Evolutionary conservation across 64 coral and sea anemone genomes (phyloP).

Genomic region (Catalaphyllia jardinei): DNA sequence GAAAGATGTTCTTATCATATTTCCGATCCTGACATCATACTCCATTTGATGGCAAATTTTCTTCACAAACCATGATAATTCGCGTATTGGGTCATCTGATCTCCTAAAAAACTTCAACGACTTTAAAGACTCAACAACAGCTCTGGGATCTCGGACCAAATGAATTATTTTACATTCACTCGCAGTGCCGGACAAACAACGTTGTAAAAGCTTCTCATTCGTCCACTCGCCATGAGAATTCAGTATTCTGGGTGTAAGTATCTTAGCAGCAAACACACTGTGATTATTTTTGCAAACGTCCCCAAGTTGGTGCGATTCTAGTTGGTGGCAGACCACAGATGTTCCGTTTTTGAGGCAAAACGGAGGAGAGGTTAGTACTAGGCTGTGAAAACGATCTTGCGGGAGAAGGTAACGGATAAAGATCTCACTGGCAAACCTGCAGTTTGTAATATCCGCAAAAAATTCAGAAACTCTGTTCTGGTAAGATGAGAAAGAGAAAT

Average conservation of each 20-base stretch:
- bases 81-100: neutral
- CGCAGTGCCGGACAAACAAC: no score
- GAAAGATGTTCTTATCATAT: neutral
- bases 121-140: neutral
- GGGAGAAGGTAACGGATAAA: neutral
- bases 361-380: neutral
- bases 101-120: neutral
- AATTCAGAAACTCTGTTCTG: neutral
- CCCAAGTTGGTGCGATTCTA: neutral
- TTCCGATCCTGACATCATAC: neutral
- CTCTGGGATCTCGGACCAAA: constrained; percentile 21
- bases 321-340: neutral
- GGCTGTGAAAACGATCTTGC: neutral
- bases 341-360: neutral
- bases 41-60: neutral
- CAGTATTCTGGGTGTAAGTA: neutral
- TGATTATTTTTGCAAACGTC: neutral
- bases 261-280: neutral
- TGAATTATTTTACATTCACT: constrained; percentile 7
- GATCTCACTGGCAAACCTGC: neutral
- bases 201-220: neutral
- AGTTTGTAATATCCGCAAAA: neutral
- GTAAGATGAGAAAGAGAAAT: neutral
- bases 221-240: neutral
- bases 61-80: neutral